These are phyloP conservation scores for Papilio machaon DNA, from an alignment of 1,140 invertebrate species.

Conservation along the genomic window DNA sequence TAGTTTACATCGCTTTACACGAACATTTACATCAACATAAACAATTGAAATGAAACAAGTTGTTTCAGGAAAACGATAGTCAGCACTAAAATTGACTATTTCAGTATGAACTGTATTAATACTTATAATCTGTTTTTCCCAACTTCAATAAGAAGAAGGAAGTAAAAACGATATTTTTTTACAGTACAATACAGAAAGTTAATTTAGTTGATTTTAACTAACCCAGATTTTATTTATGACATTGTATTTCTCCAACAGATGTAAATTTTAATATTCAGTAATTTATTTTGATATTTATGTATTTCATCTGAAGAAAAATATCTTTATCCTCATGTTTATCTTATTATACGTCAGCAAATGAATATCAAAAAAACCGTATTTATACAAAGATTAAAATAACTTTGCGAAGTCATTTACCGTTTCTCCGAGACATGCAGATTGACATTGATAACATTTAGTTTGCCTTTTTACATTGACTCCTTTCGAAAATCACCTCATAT, in stretches of 20 bases:
- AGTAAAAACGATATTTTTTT: too few species aligned
- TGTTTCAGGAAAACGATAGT: neutral
- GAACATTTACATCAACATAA: conserved; percentile 7
- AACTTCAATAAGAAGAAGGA: too few species aligned
- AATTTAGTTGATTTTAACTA: neutral
- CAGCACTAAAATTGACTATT: neutral
- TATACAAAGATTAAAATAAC: conserved; percentile 3
- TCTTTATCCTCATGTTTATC: neutral
- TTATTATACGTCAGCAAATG: neutral
- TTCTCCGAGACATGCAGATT: conserved; percentile 10
- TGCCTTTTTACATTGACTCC: conserved; percentile 10
- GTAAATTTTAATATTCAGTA: neutral
- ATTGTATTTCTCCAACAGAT: neutral
- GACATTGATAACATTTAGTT: conserved; percentile 29
- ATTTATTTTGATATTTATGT: neutral
- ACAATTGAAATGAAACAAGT: neutral
- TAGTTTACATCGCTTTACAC: conserved; percentile 12
- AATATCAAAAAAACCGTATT: neutral
- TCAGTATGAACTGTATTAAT: neutral
- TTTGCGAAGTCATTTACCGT: neutral
- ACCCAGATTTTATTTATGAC: neutral
- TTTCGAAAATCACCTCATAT: conserved; percentile 27
- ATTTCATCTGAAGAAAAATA: neutral
- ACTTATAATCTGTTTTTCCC: neutral
- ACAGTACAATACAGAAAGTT: too few species aligned